phyloP scores from a whole-genome alignment of 2,797 vertebrate genomes.

The Dendrocincla fuliginosa region DNA sequence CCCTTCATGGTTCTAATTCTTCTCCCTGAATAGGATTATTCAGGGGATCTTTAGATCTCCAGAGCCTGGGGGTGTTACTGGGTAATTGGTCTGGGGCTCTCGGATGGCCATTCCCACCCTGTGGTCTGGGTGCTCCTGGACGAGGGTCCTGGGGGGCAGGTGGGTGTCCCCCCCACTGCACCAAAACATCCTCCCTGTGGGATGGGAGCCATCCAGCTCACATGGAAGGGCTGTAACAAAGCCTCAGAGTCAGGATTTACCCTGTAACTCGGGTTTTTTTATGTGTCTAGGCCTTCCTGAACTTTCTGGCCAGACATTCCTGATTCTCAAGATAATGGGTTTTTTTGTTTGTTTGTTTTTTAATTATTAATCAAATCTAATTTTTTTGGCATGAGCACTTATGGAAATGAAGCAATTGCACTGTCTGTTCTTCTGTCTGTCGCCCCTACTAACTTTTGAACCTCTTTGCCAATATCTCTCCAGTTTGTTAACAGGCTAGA shows the following conservation, averaged over 20 bases:
- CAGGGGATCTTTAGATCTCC: conserved; percentile 44
- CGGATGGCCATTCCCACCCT: neutral
- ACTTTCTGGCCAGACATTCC: neutral
- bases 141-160: fast-evolving
- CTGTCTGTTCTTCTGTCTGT: conserved; percentile 53
- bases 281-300: neutral
- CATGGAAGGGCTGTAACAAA: neutral
- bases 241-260: neutral
- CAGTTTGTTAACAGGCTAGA: conserved; percentile 33
- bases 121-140: neutral
- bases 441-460: conserved; percentile 45
- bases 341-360: neutral
- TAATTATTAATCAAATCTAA: conserved; percentile 34
- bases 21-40: conserved; percentile 48
- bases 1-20: conserved; percentile 53
- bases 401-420: conserved; percentile 42
- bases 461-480: conserved; percentile 26
- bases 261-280: neutral
- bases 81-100: neutral
- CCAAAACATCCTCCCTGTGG: neutral
- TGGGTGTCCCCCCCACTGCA: fast-evolving
- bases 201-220: neutral
- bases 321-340: neutral
- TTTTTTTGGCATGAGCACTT: neutral
- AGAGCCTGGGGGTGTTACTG: neutral